These are phyloP conservation scores for Phaethornis superciliosus DNA, from an alignment of 2,113 vertebrate genomes.

Conservation along the genomic window DNA sequence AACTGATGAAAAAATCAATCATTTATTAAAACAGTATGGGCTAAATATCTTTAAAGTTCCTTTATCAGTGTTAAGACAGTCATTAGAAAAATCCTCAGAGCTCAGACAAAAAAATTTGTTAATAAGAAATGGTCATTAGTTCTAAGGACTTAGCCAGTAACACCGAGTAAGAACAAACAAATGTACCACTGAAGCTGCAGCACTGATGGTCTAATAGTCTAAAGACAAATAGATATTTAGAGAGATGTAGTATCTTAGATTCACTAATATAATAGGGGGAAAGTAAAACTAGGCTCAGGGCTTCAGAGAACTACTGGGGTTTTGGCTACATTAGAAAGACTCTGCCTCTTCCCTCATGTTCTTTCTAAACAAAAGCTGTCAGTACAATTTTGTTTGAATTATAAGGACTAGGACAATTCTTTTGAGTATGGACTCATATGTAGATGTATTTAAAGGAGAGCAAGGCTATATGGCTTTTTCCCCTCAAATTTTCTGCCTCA, in stretches of 20 bases:
- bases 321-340: neutral
- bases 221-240: neutral
- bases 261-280: neutral
- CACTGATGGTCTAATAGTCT: neutral
- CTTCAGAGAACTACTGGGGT: neutral
- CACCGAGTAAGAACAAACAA: neutral
- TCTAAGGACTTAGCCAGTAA: neutral
- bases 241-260: neutral
- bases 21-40: neutral
- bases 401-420: neutral
- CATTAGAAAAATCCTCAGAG: neutral
- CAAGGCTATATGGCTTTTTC: neutral
- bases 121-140: neutral
- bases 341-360: neutral
- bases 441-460: neutral
- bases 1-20: neutral
- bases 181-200: neutral
- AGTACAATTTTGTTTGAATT: neutral
- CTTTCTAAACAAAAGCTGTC: neutral
- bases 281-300: neutral
- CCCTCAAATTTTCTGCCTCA: neutral
- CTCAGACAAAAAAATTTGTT: neutral
- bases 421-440: neutral
- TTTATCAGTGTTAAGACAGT: neutral
- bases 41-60: slow-evolving; percentile 4